phyloP scores from a whole-genome alignment of 2,888 invertebrate genomes.

The Athalia rosae region DNA sequence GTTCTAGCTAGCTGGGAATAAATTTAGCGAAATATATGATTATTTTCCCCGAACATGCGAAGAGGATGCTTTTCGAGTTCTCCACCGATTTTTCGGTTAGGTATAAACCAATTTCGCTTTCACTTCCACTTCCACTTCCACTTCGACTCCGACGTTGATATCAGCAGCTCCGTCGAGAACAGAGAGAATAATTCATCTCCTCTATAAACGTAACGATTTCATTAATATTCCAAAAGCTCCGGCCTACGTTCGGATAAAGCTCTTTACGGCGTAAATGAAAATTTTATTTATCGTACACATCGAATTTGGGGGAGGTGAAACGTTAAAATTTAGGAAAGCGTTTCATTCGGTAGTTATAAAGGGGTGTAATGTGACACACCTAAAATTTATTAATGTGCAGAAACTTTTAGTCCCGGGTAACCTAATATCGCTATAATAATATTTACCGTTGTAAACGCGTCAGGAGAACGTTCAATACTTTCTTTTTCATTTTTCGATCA shows the following conservation, averaged over 20 bases:
- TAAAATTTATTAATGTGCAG: conserved; percentile 8
- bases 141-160: no score
- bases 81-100: no score
- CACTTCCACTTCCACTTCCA: no score
- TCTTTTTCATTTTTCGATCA: not conserved
- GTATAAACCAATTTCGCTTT: no score
- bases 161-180: not conserved
- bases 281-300: not conserved
- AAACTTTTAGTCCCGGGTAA: conserved; percentile 14
- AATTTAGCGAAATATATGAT: not conserved
- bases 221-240: not conserved
- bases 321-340: conserved; percentile 1
- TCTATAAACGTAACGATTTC: not conserved
- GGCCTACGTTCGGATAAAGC: not conserved
- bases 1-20: conserved; percentile 13
- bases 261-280: not conserved
- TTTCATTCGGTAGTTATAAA: not conserved
- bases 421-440: conserved; percentile 9
- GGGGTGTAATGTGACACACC: conserved; percentile 17
- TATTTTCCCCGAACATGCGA: no score
- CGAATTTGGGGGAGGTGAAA: not conserved
- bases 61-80: no score
- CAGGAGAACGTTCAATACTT: not conserved
- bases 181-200: conserved; percentile 27
- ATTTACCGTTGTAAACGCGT: not conserved